These are phyloP conservation scores for Suillia variegata DNA, from an alignment of 2,888 invertebrate species.

Conservation along the genomic window DNA sequence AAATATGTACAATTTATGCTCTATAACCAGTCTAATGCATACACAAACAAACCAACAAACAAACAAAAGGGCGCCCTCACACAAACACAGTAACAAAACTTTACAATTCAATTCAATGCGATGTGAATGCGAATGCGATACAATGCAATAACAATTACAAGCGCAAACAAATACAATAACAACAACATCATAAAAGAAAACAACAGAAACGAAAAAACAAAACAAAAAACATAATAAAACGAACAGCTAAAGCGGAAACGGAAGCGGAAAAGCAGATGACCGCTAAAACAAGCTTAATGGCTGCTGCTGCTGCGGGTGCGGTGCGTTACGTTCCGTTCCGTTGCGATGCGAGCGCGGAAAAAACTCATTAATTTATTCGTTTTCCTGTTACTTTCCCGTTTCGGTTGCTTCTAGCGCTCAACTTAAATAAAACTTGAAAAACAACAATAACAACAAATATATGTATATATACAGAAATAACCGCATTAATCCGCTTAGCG, in stretches of 20 bases:
- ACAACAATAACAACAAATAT: not conserved
- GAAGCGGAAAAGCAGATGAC: conserved; percentile 41
- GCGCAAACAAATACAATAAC: conserved; percentile 38
- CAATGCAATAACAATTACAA: conserved; percentile 44
- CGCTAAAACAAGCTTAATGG: conserved; percentile 15
- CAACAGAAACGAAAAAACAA: too few relatives aligned
- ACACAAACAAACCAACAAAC: too few relatives aligned
- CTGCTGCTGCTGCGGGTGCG: not conserved
- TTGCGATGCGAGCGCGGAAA: not conserved
- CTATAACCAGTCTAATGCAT: too few relatives aligned
- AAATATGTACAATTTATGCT: too few relatives aligned
- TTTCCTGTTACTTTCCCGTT: too few relatives aligned
- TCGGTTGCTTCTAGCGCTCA: too few relatives aligned
- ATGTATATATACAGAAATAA: too few relatives aligned
- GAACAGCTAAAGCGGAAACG: conserved; percentile 29
- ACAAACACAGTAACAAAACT: not conserved
- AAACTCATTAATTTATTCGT: conserved; percentile 57
- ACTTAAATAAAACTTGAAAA: conserved; percentile 35
- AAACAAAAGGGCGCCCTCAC: too few relatives aligned
- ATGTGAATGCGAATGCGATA: too few relatives aligned
- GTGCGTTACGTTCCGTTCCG: not conserved
- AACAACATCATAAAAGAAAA: too few relatives aligned
- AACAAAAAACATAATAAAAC: too few relatives aligned
- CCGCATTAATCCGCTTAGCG: conserved; percentile 51
- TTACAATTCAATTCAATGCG: conserved; percentile 39